Conservation (phyloP, 1,140 invertebrate genomes). For the Musca vetustissima region DNA sequence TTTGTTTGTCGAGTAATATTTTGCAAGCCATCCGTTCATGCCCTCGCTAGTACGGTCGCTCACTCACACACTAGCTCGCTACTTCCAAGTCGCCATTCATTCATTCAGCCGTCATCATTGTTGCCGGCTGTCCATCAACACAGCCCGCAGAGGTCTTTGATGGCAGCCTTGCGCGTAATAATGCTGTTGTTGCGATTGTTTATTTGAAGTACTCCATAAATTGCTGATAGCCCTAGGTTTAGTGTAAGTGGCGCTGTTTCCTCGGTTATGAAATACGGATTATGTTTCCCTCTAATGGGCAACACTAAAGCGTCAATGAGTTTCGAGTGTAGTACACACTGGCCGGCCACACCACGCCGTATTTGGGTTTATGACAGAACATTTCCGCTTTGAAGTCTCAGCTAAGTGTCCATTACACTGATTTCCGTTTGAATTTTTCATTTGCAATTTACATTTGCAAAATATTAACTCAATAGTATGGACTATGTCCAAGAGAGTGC, state of each 20-base stretch:
- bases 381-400: slow-evolving; percentile 11
- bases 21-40: too few relatives aligned
- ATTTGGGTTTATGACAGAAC: slow-evolving; percentile 4
- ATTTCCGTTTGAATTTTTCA: slow-evolving; percentile 8
- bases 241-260: neutral
- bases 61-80: too few relatives aligned
- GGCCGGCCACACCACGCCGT: too few relatives aligned
- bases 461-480: neutral
- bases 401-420: slow-evolving; percentile 4
- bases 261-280: slow-evolving; percentile 8
- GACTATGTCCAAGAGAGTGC: neutral
- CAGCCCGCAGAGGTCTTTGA: too few relatives aligned
- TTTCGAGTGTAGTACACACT: too few relatives aligned
- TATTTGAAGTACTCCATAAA: slow-evolving; percentile 15
- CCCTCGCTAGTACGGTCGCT: too few relatives aligned
- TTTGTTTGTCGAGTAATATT: too few relatives aligned
- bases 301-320: too few relatives aligned
- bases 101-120: too few relatives aligned
- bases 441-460: slow-evolving; percentile 7
- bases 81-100: too few relatives aligned
- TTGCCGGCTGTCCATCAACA: too few relatives aligned
- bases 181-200: neutral
- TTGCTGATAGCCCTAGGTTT: neutral
- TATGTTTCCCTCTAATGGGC: neutral
- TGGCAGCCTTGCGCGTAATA: too few relatives aligned